Percentiles rank a stretch among this genome's conserved stretches.
phyloP scores from a whole-genome alignment of 2,888 invertebrate species.

The Diaprepes abbreviatus region DNA sequence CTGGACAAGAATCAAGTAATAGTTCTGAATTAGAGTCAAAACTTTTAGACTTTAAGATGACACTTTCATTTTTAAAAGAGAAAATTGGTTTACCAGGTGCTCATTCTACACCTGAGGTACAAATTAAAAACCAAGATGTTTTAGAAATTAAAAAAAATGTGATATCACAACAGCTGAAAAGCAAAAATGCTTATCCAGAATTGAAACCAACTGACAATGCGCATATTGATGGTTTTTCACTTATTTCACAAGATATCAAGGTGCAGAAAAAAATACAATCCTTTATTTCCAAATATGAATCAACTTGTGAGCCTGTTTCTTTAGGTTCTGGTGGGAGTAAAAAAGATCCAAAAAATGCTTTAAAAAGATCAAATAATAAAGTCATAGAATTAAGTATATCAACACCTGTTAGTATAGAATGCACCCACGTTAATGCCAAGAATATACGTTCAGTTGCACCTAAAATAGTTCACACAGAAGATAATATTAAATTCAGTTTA shows the following conservation, averaged over 20 bases:
- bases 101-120: conserved; percentile 69
- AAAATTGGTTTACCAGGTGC: conserved; percentile 69
- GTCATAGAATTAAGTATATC: conserved; percentile 57
- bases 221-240: neutral
- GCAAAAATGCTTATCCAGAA: neutral
- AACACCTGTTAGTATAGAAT: conserved; percentile 59
- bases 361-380: conserved; percentile 48
- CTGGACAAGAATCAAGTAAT: conserved; percentile 6
- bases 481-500: conserved; percentile 9
- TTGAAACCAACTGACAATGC: no score
- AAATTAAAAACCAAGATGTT: neutral
- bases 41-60: conserved; percentile 48
- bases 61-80: conserved; percentile 54
- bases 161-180: neutral
- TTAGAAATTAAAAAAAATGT: neutral
- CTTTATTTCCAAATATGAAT: neutral
- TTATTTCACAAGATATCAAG: neutral
- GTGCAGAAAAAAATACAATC: neutral
- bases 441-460: neutral
- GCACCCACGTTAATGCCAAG: conserved; percentile 24
- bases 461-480: neutral
- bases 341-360: neutral
- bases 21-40: conserved; percentile 33
- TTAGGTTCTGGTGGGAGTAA: neutral
- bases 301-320: neutral